Evolutionary conservation across 1,140 invertebrate genomes (phyloP).

Genomic region (Drosophila tristis): DNA sequence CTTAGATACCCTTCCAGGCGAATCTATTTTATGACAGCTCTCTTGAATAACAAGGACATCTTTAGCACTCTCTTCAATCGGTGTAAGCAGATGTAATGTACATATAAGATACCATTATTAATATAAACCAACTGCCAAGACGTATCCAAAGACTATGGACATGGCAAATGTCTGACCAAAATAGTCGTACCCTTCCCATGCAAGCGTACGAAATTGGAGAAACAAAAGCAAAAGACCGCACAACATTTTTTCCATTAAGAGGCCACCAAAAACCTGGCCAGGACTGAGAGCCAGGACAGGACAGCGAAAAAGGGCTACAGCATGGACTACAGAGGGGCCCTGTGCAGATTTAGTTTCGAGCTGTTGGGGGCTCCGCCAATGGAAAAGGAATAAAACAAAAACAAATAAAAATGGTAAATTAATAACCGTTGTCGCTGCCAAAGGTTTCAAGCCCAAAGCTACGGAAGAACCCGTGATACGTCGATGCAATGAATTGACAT

Average conservation of each 20-base stretch:
- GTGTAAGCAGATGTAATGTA: no score
- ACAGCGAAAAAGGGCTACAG: slow-evolving; percentile 18
- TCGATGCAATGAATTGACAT: slow-evolving; percentile 70
- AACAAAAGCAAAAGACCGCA: slow-evolving; percentile 35
- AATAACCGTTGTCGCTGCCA: slow-evolving; percentile 69
- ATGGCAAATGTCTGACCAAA: background rate
- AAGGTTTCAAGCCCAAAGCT: slow-evolving; percentile 51
- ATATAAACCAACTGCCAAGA: background rate
- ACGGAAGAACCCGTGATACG: slow-evolving; percentile 11
- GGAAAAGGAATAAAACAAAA: slow-evolving; percentile 8
- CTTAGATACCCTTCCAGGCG: no score
- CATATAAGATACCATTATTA: no score
- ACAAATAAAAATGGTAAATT: slow-evolving; percentile 58
- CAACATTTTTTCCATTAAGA: slow-evolving; percentile 65
- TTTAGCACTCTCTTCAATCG: no score
- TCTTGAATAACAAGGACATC: no score
- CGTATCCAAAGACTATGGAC: background rate
- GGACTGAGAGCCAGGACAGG: background rate
- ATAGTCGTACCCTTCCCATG: background rate
- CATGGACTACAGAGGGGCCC: background rate
- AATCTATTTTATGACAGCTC: no score
- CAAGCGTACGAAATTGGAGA: slow-evolving; percentile 17
- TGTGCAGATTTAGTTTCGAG: slow-evolving; percentile 26
- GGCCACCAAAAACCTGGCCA: slow-evolving; percentile 12
- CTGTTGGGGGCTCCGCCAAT: slow-evolving; percentile 4